phyloP scores from a whole-genome alignment of 2,888 invertebrate genomes.

The Drosophila bunnanda region DNA sequence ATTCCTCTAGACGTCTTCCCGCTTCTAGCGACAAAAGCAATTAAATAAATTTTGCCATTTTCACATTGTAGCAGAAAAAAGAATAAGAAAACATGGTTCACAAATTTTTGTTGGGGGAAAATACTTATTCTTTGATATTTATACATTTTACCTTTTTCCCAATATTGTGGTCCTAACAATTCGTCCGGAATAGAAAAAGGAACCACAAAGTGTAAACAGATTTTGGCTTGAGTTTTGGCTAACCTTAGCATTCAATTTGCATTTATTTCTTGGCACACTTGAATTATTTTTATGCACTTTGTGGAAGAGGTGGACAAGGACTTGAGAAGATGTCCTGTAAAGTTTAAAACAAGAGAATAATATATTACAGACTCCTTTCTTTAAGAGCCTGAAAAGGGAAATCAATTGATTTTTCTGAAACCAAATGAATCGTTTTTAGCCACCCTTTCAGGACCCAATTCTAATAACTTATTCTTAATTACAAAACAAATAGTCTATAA shows the following conservation, averaged over 20 bases:
- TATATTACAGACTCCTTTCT: not conserved
- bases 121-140: conserved; percentile 2
- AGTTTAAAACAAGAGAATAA: not conserved
- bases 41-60: conserved; percentile 38
- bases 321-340: not conserved
- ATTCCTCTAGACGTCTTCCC: conserved; percentile 43
- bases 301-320: not conserved
- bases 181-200: conserved; percentile 1
- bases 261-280: conserved; percentile 35
- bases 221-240: conserved; percentile 19
- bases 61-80: conserved; percentile 11
- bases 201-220: conserved; percentile 1
- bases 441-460: not conserved
- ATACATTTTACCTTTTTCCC: conserved; percentile 25
- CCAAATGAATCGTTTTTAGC: no score
- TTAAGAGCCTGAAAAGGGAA: not conserved
- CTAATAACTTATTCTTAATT: not conserved
- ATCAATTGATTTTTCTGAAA: no score
- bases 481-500: no score
- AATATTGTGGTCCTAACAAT: conserved; percentile 4
- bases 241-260: conserved; percentile 35
- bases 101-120: not conserved
- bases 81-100: not conserved
- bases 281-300: conserved; percentile 29
- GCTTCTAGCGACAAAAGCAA: conserved; percentile 44